Base-by-base conservation (phyloP, 2,888 invertebrate genomes). In the Scaptodrosophila latifasciaeformis region DNA sequence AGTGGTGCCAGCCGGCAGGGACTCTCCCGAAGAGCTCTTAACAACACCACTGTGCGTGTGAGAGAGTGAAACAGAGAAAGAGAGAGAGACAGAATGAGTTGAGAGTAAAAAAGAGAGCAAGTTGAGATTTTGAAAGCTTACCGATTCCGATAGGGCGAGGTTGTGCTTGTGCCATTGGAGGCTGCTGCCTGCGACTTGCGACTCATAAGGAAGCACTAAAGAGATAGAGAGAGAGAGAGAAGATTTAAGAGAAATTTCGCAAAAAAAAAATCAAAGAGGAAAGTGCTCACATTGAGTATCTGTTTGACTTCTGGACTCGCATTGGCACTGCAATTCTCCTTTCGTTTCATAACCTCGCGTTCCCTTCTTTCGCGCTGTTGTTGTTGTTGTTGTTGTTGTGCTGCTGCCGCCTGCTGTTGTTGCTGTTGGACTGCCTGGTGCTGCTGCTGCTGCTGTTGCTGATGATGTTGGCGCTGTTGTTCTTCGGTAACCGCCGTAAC, bases 261-360 rank as follows among this genome's bases (percentile, higher is more conserved):
- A n/a, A n/a, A n/a, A n/a, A 21, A 45, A 5, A 34, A n/a, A 2
- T 1, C 15, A 34, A 6, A 27, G 3, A 13, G 2, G 34, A 15
- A 1, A 4, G 1, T 24, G 10, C 60, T 65, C 83, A 93, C 96
- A 90, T 96, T 96, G 76, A 97, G 89, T 83, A 96, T 95, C 88
- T 96, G 96, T 87, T 97, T 98, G 83, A 98, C 98, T 88, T 97
- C 97, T 17, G 95, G 93, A 66, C 97, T 97, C 66, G 98, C 97
- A 82, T 96, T 93, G 52, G 97, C 97, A 88, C 96, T 96, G 88
- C 96, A 96, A 86, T 96, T 96, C 84, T 96, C 96, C 87, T 96
- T 96, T 86, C 97, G 96, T 88, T 96, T 96, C 78, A 96, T 89
- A 67, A 93, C 92, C 82, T 96, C 95, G 68, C 94, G 89, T 77